A percentile compares a stretch with the other conserved stretches of the same genome.
Evolutionary conservation across 1,140 invertebrate genomes (phyloP).

Genomic region (Vanessa atalanta): DNA sequence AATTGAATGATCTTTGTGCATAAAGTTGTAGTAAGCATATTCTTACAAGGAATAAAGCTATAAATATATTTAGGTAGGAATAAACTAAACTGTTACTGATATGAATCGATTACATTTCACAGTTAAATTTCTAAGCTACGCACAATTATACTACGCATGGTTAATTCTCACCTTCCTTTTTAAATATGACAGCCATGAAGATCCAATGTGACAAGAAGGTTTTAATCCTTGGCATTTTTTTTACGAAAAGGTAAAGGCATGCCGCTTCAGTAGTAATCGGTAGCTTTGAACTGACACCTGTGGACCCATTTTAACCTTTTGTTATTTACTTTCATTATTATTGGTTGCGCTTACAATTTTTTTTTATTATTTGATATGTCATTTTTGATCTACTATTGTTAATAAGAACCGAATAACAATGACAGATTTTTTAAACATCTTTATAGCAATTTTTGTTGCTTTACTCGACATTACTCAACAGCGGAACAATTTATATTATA

Average conservation of each 20-base stretch:
- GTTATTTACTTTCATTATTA: constrained; percentile 26
- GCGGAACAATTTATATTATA: too few species aligned
- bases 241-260: constrained; percentile 39
- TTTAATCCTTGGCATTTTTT: constrained; percentile 24
- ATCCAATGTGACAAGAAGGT: constrained; percentile 41
- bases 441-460: too few species aligned
- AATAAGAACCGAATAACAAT: background rate
- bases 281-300: constrained; percentile 51
- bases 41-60: too few species aligned
- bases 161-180: constrained; percentile 17
- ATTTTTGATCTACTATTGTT: constrained; percentile 5
- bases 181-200: constrained; percentile 26
- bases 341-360: constrained; percentile 10
- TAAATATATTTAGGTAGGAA: too few species aligned
- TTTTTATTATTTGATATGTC: constrained; percentile 18
- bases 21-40: too few species aligned
- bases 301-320: constrained; percentile 35
- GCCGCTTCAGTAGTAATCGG: constrained; percentile 47
- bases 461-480: too few species aligned
- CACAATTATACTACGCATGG: constrained; percentile 12
- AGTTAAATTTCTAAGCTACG: constrained; percentile 9
- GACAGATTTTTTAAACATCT: too few species aligned
- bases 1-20: too few species aligned
- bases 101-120: constrained; percentile 19
- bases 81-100: background rate